These are phyloP conservation scores for Nysson spinosus DNA, from an alignment of 2,888 invertebrate species.

Conservation along the genomic window DNA sequence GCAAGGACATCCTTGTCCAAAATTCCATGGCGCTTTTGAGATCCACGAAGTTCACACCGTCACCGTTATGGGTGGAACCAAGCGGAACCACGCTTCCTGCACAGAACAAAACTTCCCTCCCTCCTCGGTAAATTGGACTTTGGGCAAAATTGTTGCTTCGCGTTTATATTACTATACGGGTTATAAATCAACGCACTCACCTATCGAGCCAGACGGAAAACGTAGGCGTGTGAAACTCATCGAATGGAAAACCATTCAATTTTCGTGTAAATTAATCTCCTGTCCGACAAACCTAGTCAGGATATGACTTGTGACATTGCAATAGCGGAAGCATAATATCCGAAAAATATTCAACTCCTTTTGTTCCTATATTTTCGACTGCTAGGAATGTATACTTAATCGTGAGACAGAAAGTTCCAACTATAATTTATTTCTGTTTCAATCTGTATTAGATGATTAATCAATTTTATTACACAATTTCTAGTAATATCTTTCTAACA, in stretches of 20 bases:
- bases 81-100: constrained; percentile 71
- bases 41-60: constrained; percentile 61
- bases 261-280: constrained; percentile 38
- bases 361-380: too few relatives aligned
- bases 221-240: constrained; percentile 53
- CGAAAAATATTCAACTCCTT: constrained; percentile 8
- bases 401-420: too few relatives aligned
- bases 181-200: constrained; percentile 58
- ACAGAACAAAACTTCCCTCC: constrained; percentile 66
- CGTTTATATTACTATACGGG: constrained; percentile 32
- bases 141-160: constrained; percentile 52
- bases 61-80: constrained; percentile 71
- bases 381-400: too few relatives aligned
- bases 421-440: too few relatives aligned
- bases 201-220: constrained; percentile 34
- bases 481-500: too few relatives aligned
- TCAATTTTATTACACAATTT: too few relatives aligned
- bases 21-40: constrained; percentile 35
- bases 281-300: constrained; percentile 21
- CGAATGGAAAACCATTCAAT: constrained; percentile 54
- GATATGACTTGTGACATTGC: constrained; percentile 25
- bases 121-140: constrained; percentile 62
- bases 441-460: too few relatives aligned
- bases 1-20: constrained; percentile 9
- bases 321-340: constrained; percentile 30